Evolutionary conservation across 1,140 invertebrate genomes (phyloP).

Genomic region (Drosophila melanica): DNA sequence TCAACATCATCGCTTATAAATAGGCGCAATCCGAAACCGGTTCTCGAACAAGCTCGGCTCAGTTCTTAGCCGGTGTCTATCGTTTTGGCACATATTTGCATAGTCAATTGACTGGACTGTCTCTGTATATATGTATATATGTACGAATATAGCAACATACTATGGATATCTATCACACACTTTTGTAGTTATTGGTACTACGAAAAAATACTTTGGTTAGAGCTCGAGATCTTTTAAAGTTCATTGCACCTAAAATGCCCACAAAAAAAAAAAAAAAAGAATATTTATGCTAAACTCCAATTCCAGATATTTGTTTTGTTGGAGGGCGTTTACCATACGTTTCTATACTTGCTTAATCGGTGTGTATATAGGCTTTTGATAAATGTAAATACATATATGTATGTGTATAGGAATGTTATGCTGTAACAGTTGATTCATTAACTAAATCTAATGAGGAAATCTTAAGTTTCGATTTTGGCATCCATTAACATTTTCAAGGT

Average conservation of each 20-base stretch:
- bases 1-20: slow-evolving; percentile 61
- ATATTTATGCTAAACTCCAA: slow-evolving; percentile 6
- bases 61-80: slow-evolving; percentile 32
- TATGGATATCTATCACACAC: background rate
- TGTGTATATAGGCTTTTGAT: too few species aligned
- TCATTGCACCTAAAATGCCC: slow-evolving; percentile 27
- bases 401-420: background rate
- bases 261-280: background rate
- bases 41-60: slow-evolving; percentile 14
- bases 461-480: background rate
- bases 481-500: slow-evolving; percentile 22
- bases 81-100: slow-evolving; percentile 67
- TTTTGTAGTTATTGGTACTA: slow-evolving; percentile 19
- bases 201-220: slow-evolving; percentile 6
- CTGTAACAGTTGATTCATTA: slow-evolving; percentile 13
- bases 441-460: slow-evolving; percentile 26
- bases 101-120: slow-evolving; percentile 42
- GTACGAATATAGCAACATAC: background rate
- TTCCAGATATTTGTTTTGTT: background rate
- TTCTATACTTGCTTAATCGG: background rate
- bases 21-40: slow-evolving; percentile 32
- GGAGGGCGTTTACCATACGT: background rate
- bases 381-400: background rate
- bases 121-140: slow-evolving; percentile 1
- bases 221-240: slow-evolving; percentile 4